Evolutionary conservation across 2,888 invertebrate genomes (phyloP), one percentile per base, ranked within the genome.

Genomic region (Tricholauxania praeusta): DNA sequence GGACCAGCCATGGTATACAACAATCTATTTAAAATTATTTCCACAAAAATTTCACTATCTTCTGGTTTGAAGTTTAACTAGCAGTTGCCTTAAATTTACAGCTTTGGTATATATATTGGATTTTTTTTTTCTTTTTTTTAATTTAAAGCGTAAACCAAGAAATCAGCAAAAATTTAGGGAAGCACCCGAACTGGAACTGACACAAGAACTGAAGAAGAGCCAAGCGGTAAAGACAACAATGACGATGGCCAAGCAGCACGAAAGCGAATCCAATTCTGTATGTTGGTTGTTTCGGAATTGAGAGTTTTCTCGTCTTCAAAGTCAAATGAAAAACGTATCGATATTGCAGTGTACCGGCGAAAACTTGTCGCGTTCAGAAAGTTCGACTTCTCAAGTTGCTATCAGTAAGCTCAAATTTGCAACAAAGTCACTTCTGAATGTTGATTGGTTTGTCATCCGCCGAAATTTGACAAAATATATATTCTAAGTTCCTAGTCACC

Each of bases 281-380:
- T n/a, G 57, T 48, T 32, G 49, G 1, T 1, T 6, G 64, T 59
- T 59, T 53, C 28, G 39, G 12, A 39, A 39, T 14, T 57, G 1
- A 17, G 39, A 53, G 57, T 52, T 17, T 52, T 47, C 57, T 74
- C 71, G 72, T 57, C 68, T 62, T 86, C 87, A 87, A 87, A 87
- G 87, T 87, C 87, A 87, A 87, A 87, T 87, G 87, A 87, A 87
- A 83, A 87, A 86, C 87, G 74, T 71, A 74, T 69, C 39, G 72
- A 47, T 65, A 51, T n/a, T 47, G 53, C n/a, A 19, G 55, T 22
- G 22, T 39, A 10, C 39, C 39, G 10, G 39, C 39, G 10, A 39
- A 39, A 10, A 28, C 3, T 14, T 60, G 47, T 53, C 62, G 62
- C 28, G 28, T 28, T 28, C 28, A 28, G 28, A 28, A 28, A 28